These are phyloP conservation scores for Porphyrio hochstetteri DNA, from an alignment of 2,113 vertebrate species.

Conservation along the genomic window DNA sequence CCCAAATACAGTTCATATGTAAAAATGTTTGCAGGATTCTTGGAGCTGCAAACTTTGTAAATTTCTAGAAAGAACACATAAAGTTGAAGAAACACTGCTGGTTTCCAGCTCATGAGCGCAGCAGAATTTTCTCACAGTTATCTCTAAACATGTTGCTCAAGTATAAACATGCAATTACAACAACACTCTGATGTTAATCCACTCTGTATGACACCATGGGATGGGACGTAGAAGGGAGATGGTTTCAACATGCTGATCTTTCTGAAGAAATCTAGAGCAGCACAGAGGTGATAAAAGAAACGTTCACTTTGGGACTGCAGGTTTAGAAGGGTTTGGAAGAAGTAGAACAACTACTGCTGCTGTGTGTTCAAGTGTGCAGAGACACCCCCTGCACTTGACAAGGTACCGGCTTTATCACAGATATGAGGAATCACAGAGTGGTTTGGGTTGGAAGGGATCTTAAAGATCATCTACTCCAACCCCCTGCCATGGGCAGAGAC, in stretches of 20 bases:
- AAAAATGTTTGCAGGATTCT: background rate
- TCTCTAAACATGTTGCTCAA: background rate
- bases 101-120: background rate
- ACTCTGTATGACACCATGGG: background rate
- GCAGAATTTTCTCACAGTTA: background rate
- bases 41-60: background rate
- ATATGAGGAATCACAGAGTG: fast-evolving
- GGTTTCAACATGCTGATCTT: background rate
- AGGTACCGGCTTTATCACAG: background rate
- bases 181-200: background rate
- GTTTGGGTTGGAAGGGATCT: background rate
- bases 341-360: background rate
- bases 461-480: background rate
- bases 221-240: background rate
- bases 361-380: background rate
- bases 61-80: background rate
- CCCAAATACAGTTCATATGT: background rate
- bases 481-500: background rate
- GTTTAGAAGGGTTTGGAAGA: background rate
- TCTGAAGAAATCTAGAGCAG: background rate
- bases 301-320: background rate
- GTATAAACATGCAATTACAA: background rate
- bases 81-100: background rate
- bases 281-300: background rate
- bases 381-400: fast-evolving